A percentile compares a stretch with the other conserved stretches of the same genome.
phyloP scores from a whole-genome alignment of 1,140 invertebrate genomes.

The Drosophila guanche region DNA sequence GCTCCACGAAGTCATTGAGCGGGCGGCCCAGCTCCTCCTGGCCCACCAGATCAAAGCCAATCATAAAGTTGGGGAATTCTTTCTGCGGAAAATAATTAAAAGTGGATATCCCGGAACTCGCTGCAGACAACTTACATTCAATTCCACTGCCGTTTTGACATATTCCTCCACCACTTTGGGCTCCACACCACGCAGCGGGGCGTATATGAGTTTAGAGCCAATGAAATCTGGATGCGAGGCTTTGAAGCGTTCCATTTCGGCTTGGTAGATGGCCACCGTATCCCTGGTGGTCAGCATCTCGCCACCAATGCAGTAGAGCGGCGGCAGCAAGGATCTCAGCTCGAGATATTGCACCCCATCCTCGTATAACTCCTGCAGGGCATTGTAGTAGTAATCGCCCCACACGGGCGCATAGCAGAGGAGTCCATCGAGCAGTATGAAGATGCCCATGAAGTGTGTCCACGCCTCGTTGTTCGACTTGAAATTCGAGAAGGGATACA shows the following conservation, averaged over 20 bases:
- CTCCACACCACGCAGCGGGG: constrained; percentile 84
- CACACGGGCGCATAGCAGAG: constrained; percentile 89
- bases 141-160: constrained; percentile 71
- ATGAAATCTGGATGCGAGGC: constrained; percentile 87
- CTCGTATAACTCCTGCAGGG: constrained; percentile 87
- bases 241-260: constrained; percentile 85
- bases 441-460: constrained; percentile 87
- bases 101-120: too few species aligned
- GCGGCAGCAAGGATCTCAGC: constrained; percentile 85
- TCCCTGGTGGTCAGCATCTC: constrained; percentile 84
- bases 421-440: constrained; percentile 86
- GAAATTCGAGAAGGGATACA: constrained; percentile 84
- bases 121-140: constrained; percentile 44
- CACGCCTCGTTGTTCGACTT: constrained; percentile 87
- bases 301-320: constrained; percentile 87
- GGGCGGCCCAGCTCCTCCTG: constrained; percentile 88
- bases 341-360: constrained; percentile 93
- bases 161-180: constrained; percentile 82
- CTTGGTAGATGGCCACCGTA: constrained; percentile 85
- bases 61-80: constrained; percentile 84
- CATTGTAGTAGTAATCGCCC: constrained; percentile 88
- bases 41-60: constrained; percentile 90
- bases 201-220: constrained; percentile 89
- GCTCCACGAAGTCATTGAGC: constrained; percentile 85
- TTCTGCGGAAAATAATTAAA: constrained; percentile 11